A percentile compares a stretch with the other conserved stretches of the same genome.
phyloP scores from a whole-genome alignment of 2,888 invertebrate species.

The Spisula subtruncata region DNA sequence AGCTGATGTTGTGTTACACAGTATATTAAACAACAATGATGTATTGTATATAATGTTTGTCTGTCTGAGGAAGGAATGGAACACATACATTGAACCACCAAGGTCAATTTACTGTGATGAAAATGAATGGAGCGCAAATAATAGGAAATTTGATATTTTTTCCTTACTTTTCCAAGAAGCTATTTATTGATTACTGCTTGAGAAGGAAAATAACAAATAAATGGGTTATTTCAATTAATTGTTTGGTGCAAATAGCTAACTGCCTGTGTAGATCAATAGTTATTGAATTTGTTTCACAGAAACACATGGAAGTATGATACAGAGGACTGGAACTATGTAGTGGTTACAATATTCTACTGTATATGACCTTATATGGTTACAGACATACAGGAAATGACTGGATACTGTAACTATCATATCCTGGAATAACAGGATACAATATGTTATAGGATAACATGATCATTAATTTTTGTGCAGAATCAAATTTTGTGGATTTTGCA shows the following conservation, averaged over 20 bases:
- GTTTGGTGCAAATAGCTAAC: slow-evolving; percentile 6
- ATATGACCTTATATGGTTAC: not conserved
- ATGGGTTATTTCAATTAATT: slow-evolving; percentile 21
- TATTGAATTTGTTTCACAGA: slow-evolving; percentile 29
- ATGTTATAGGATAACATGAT: too few species aligned
- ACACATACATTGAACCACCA: not conserved
- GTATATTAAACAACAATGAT: not conserved
- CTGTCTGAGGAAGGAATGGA: not conserved
- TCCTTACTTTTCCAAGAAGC: not conserved
- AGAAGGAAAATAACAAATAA: not conserved
- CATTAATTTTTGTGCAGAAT: too few species aligned
- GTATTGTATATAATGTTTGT: not conserved
- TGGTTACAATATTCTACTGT: not conserved
- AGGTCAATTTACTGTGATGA: not conserved
- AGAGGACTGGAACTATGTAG: not conserved
- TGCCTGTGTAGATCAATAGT: slow-evolving; percentile 19
- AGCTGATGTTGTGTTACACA: too few species aligned
- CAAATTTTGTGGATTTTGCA: too few species aligned
- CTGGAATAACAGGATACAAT: not conserved
- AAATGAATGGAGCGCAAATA: not conserved
- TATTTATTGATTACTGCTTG: not conserved
- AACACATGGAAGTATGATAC: not conserved
- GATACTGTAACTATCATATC: not conserved
- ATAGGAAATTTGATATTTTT: not conserved
- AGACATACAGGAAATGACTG: too few species aligned